Evolutionary conservation across 1,140 invertebrate genomes (phyloP).

Genomic region (Ylistrum balloti): DNA sequence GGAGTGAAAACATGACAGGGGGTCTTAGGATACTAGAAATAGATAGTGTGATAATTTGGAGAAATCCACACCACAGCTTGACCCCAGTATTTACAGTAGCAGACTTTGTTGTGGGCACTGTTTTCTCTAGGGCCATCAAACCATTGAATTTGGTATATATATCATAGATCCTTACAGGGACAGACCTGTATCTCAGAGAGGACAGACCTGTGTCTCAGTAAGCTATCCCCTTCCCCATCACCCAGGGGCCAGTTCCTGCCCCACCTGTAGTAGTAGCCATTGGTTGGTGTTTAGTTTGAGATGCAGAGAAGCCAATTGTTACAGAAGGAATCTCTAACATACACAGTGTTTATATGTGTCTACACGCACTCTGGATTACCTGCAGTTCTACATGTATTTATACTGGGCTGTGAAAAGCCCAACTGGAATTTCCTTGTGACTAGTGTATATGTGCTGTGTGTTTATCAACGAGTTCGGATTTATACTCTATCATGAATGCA

Average conservation of each 20-base stretch:
- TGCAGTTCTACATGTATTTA: slow-evolving; percentile 10
- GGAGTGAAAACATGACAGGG: background rate
- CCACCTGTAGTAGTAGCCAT: background rate
- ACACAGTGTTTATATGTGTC: background rate
- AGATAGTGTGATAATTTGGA: slow-evolving; percentile 5
- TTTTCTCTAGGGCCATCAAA: too few relatives aligned
- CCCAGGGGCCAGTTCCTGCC: background rate
- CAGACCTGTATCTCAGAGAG: too few relatives aligned
- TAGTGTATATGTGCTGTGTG: background rate
- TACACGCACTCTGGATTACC: background rate
- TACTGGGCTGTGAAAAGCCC: background rate
- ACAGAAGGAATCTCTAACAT: background rate
- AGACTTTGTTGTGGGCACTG: background rate
- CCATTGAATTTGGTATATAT: too few relatives aligned
- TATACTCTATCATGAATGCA: background rate
- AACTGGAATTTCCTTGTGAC: background rate
- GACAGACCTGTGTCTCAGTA: too few relatives aligned
- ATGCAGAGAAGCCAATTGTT: background rate
- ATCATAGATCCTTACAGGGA: too few relatives aligned
- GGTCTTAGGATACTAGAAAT: background rate
- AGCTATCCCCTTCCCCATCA: background rate
- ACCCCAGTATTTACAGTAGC: background rate
- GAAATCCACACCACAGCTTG: background rate
- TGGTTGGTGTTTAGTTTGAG: background rate
- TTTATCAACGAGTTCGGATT: background rate